A percentile compares a stretch with the other conserved stretches of the same genome.
phyloP scores from a whole-genome alignment of 2,113 vertebrate genomes.

The Lichenostomus cassidix region DNA sequence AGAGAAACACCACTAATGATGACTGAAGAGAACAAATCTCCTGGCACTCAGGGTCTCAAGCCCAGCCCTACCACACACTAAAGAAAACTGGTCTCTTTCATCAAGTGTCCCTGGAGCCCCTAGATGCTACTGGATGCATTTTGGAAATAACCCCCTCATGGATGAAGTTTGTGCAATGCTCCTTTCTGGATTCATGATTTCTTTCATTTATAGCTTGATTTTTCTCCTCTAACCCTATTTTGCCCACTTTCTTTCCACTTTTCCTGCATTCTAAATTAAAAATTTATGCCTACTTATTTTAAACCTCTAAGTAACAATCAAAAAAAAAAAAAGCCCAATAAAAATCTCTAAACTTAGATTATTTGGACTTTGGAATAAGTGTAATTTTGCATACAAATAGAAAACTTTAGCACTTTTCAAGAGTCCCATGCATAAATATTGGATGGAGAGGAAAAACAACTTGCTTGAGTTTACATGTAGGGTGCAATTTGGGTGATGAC shows the following conservation, averaged over 20 bases:
- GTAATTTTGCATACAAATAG: neutral
- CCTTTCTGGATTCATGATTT: neutral
- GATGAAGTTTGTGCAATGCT: neutral
- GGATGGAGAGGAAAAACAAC: neutral
- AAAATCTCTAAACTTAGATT: neutral
- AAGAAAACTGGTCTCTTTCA: neutral
- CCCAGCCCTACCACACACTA: neutral
- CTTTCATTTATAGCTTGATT: neutral
- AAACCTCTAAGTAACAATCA: neutral
- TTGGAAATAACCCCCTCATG: neutral
- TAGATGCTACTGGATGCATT: neutral
- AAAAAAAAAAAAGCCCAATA: neutral
- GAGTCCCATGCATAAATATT: neutral
- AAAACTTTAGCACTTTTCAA: neutral
- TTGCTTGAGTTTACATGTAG: neutral
- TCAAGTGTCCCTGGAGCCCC: neutral
- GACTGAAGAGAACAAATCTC: neutral
- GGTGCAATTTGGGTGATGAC: neutral
- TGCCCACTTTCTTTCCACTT: neutral
- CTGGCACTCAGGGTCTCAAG: neutral
- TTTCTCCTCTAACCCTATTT: neutral
- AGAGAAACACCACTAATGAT: neutral
- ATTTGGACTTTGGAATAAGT: neutral
- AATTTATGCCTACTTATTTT: neutral
- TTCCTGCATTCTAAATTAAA: neutral